Conservation (phyloP, 2,888 invertebrate species). For the Polietes domitor region DNA sequence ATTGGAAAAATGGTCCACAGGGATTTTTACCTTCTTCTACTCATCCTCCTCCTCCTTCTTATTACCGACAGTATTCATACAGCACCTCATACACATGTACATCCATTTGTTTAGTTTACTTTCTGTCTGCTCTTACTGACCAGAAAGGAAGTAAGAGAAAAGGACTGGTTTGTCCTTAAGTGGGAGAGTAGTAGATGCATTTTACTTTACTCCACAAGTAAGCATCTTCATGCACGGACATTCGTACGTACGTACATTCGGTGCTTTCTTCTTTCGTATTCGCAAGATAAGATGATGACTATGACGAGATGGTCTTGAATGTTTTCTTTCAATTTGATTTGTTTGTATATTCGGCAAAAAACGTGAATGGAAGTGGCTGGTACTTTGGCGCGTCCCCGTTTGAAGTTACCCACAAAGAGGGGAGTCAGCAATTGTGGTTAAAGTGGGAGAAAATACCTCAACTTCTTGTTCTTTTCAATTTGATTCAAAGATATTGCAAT, state of each 20-base stretch:
- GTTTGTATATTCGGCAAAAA: slow-evolving; percentile 54
- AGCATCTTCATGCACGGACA: background rate
- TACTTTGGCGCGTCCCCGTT: too few species aligned
- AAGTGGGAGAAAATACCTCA: too few species aligned
- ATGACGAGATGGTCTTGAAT: slow-evolving; percentile 53
- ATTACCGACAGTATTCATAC: background rate
- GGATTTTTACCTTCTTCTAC: slow-evolving; percentile 25
- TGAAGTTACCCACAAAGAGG: background rate
- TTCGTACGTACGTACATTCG: background rate
- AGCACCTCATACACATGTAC: background rate
- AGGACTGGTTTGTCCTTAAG: background rate
- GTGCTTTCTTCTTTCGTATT: background rate
- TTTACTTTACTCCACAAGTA: background rate
- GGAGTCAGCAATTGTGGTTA: too few species aligned
- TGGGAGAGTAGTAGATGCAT: background rate
- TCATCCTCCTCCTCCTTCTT: slow-evolving; percentile 4
- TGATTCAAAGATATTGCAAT: too few species aligned
- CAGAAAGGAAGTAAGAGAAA: background rate
- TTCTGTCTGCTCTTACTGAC: background rate
- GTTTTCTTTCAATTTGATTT: slow-evolving; percentile 67
- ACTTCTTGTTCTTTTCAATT: too few species aligned
- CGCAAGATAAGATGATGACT: background rate
- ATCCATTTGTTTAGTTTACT: background rate
- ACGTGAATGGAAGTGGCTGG: background rate
- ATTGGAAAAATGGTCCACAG: slow-evolving; percentile 57